phyloP scores from a whole-genome alignment of 2,797 vertebrate species.

The Neoniphon sammara region DNA sequence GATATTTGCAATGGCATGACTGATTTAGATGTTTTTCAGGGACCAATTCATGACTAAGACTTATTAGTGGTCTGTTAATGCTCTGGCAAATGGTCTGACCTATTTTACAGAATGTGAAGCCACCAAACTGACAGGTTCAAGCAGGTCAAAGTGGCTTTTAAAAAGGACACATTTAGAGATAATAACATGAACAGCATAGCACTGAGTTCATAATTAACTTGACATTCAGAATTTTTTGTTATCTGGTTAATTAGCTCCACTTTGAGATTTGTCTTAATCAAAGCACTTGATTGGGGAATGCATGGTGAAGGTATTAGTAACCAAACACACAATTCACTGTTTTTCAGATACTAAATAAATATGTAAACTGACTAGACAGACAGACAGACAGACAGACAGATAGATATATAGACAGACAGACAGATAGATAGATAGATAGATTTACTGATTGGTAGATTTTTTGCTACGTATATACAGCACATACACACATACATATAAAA shows the following conservation, averaged over 20 bases:
- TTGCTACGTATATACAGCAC: not conserved
- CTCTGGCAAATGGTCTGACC: constrained; percentile 47
- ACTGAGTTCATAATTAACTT: constrained; percentile 68
- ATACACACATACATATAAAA: not conserved
- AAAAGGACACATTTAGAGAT: constrained; percentile 65
- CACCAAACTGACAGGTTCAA: constrained; percentile 40
- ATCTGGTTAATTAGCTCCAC: constrained; percentile 51
- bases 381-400: constrained; percentile 22
- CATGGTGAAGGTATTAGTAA: not conserved
- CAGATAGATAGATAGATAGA: not conserved
- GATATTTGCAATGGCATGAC: constrained; percentile 37
- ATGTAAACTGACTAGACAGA: constrained; percentile 1
- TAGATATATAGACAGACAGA: constrained; percentile 11
- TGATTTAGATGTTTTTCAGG: constrained; percentile 38
- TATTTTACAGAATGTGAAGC: constrained; percentile 50
- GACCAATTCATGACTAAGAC: constrained; percentile 45
- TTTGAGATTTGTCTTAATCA: constrained; percentile 51
- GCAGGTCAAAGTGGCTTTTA: constrained; percentile 39
- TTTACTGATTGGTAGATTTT: constrained; percentile 10
- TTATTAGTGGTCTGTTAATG: constrained; percentile 53
- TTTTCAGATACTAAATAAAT: not conserved
- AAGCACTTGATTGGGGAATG: constrained; percentile 40
- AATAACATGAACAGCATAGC: constrained; percentile 56
- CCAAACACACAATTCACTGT: constrained; percentile 20
- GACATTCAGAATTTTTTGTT: constrained; percentile 65